phyloP scores from a whole-genome alignment of 2,888 invertebrate species.

The Slavum lentiscoides region DNA sequence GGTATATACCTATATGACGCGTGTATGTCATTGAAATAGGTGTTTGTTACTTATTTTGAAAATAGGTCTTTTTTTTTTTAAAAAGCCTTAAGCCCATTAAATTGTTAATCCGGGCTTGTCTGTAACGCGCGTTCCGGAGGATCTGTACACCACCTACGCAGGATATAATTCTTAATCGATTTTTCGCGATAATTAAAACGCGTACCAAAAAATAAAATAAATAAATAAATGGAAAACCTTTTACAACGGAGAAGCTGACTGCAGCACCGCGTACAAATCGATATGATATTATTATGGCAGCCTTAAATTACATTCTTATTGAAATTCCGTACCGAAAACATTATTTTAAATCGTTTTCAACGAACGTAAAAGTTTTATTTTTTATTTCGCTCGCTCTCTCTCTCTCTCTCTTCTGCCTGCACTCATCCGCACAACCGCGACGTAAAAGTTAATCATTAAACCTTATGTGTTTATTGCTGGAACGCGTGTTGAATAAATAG shows the following conservation, averaged over 20 bases:
- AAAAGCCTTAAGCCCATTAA: no score
- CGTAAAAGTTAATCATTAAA: constrained; percentile 23
- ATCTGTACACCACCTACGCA: no score
- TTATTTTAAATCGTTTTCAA: constrained; percentile 29
- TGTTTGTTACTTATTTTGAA: no score
- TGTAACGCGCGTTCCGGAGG: no score
- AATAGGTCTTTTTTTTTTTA: background rate
- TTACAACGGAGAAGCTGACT: background rate
- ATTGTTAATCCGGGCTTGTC: no score
- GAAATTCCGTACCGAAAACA: constrained; percentile 3
- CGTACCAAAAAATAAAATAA: background rate
- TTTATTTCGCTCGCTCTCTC: background rate
- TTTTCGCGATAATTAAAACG: constrained; percentile 15
- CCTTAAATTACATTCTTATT: constrained; percentile 3
- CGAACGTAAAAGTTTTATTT: constrained; percentile 20
- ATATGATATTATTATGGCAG: background rate
- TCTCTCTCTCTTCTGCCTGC: background rate
- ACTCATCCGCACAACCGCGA: background rate
- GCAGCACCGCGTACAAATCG: background rate
- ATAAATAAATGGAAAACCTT: background rate
- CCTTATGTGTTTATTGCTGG: constrained; percentile 6
- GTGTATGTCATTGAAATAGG: no score
- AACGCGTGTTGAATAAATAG: constrained; percentile 16
- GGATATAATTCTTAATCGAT: background rate
- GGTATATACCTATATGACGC: no score